These are phyloP conservation scores for Nephrocerus scutellatus DNA, from an alignment of 2,888 invertebrate genomes.

Conservation along the genomic window DNA sequence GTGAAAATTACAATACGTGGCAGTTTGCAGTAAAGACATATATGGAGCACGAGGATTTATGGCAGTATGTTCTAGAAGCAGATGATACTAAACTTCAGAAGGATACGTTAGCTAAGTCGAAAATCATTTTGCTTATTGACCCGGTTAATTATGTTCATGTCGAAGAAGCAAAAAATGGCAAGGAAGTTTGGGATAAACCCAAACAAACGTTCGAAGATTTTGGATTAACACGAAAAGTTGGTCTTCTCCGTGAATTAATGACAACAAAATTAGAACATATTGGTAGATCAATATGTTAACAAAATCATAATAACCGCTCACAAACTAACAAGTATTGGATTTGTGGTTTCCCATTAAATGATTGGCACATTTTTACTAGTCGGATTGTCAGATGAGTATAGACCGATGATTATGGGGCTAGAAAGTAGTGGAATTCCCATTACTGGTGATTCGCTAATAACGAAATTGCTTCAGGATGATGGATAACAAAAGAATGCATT, in stretches of 20 bases:
- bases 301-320: conserved; percentile 27
- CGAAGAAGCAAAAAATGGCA: conserved; percentile 22
- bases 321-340: conserved; percentile 25
- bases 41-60: no score
- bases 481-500: no score
- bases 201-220: no score
- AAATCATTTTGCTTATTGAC: no score
- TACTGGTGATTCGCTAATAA: conserved; percentile 27
- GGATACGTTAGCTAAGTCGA: conserved; percentile 8
- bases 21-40: no score
- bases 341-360: conserved; percentile 22
- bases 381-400: conserved; percentile 26
- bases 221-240: conserved; percentile 28
- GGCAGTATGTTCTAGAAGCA: no score
- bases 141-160: conserved; percentile 28
- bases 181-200: conserved; percentile 30
- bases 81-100: no score
- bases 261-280: conserved; percentile 26
- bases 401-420: conserved; percentile 25
- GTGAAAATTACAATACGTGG: no score
- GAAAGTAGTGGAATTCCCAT: conserved; percentile 25
- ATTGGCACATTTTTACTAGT: conserved; percentile 30
- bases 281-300: conserved; percentile 28
- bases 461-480: conserved; percentile 25
- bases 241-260: conserved; percentile 22